phyloP scores from a whole-genome alignment of 2,797 vertebrate species.

The Crotalus adamanteus region DNA sequence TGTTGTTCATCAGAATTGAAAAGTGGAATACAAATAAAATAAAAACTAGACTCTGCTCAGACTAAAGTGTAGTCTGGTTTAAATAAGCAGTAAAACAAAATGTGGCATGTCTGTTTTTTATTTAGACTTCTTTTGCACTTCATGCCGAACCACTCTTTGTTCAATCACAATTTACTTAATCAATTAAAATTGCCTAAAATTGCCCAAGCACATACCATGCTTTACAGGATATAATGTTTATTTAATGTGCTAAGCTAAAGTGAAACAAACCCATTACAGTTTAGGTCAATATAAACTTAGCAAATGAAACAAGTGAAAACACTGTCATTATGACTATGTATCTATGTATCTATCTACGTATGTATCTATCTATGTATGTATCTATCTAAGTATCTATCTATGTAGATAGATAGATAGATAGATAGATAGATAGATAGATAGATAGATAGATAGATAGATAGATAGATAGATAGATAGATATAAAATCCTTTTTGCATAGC shows the following conservation, averaged over 20 bases:
- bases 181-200: background rate
- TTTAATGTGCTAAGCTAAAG: background rate
- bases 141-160: background rate
- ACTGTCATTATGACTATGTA: background rate
- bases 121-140: background rate
- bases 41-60: background rate
- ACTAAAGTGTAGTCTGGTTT: background rate
- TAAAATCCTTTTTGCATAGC: background rate
- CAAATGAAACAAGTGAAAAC: background rate
- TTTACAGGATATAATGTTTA: background rate
- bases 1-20: background rate
- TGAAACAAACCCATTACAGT: background rate
- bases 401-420: too few relatives aligned
- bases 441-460: too few relatives aligned
- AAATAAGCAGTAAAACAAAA: background rate
- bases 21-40: background rate
- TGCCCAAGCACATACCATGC: background rate
- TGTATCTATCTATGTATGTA: background rate
- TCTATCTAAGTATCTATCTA: background rate
- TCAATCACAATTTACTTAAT: background rate
- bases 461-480: too few relatives aligned
- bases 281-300: background rate
- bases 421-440: too few relatives aligned
- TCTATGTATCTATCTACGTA: background rate
- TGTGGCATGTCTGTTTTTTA: background rate